Conservation (phyloP, 2,888 invertebrate species). For the Tortrix viridana region DNA sequence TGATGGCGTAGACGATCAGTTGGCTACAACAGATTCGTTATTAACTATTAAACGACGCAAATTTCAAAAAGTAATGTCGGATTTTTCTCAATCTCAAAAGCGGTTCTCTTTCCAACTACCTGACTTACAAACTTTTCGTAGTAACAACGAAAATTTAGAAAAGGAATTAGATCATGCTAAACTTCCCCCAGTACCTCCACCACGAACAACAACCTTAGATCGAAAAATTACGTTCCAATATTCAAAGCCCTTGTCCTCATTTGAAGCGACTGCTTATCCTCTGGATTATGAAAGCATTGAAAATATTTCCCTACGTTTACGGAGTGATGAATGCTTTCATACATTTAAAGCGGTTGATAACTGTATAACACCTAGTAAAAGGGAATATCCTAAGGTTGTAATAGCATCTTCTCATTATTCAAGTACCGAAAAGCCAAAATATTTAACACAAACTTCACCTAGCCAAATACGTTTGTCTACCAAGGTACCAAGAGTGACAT, state of each 20-base stretch:
- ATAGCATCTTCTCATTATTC: conserved; percentile 78
- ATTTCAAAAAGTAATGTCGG: conserved; percentile 94
- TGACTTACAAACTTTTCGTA: conserved; percentile 69
- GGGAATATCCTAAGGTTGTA: conserved; percentile 77
- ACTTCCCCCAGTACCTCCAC: conserved; percentile 89
- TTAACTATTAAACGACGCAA: conserved; percentile 90
- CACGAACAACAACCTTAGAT: conserved; percentile 88
- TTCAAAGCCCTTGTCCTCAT: conserved; percentile 71
- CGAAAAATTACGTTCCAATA: conserved; percentile 79
- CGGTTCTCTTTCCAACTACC: conserved; percentile 87
- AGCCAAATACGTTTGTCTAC: conserved; percentile 63
- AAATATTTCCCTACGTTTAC: conserved; percentile 55
- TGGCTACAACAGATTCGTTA: conserved; percentile 89
- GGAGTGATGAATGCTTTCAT: conserved; percentile 53
- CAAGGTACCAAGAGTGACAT: conserved; percentile 78
- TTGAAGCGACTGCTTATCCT: conserved; percentile 53
- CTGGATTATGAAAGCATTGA: conserved; percentile 75
- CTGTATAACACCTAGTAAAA: conserved; percentile 49
- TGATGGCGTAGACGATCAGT: conserved; percentile 65
- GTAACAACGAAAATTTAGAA: conserved; percentile 58
- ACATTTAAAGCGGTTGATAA: conserved; percentile 47
- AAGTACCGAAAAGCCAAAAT: conserved; percentile 81
- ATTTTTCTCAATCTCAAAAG: conserved; percentile 86
- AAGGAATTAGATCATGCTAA: conserved; percentile 65
- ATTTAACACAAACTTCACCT: conserved; percentile 85